A percentile compares a stretch with the other conserved stretches of the same genome.
Evolutionary conservation across 2,797 vertebrate genomes (phyloP).

Genomic region (Xiphorhynchus erythropygius): DNA sequence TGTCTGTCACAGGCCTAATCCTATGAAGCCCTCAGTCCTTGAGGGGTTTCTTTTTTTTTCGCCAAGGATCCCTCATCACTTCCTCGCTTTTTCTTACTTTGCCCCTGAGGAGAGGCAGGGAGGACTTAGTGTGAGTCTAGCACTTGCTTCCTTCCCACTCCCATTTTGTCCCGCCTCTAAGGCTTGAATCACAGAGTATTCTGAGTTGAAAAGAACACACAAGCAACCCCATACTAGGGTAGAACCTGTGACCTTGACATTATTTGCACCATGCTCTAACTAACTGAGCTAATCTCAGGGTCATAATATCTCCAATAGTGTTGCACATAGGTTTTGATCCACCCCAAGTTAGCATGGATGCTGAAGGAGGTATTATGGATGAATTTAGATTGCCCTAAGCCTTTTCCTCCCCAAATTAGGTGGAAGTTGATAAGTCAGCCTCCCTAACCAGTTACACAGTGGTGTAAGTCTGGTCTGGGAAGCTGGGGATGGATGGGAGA

Average conservation of each 20-base stretch:
- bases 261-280: neutral
- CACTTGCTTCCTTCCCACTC: neutral
- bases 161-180: fast-evolving
- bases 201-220: neutral
- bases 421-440: neutral
- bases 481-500: neutral
- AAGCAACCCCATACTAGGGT: neutral
- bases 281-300: neutral
- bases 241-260: neutral
- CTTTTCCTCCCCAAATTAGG: neutral
- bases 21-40: neutral
- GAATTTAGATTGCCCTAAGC: neutral
- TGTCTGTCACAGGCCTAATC: neutral
- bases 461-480: neutral
- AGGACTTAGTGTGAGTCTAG: neutral
- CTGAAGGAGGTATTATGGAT: neutral
- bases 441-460: neutral
- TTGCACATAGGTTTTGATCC: neutral
- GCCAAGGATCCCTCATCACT: neutral
- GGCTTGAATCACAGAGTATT: neutral
- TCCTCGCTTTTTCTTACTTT: neutral
- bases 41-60: neutral
- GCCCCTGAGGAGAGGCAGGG: neutral
- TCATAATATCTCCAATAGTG: neutral
- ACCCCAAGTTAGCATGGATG: neutral